Evolutionary conservation across 2,113 vertebrate genomes (phyloP).

Genomic region (Pseudois nayaur): DNA sequence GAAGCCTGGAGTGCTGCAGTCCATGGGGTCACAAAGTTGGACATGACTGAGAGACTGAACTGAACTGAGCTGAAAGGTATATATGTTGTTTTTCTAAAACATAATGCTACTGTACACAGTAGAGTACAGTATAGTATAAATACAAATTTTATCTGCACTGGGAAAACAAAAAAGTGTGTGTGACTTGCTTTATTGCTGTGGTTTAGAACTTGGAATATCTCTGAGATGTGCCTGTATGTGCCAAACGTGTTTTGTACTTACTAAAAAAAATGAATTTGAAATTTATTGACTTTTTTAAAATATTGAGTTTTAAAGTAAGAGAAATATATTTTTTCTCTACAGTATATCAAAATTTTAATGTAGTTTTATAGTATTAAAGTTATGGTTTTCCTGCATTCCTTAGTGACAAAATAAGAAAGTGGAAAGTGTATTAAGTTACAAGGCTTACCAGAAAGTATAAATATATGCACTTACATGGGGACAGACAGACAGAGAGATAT

Average conservation of each 20-base stretch:
- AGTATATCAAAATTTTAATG: neutral
- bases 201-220: neutral
- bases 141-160: neutral
- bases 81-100: neutral
- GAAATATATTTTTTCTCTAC: neutral
- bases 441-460: neutral
- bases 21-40: neutral
- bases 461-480: neutral
- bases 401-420: neutral
- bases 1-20: neutral
- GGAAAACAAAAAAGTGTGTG: neutral
- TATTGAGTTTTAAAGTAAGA: neutral
- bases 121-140: neutral
- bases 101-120: neutral
- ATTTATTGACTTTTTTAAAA: neutral
- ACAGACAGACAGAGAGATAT: neutral
- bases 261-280: neutral
- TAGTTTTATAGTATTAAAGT: neutral
- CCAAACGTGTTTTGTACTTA: neutral
- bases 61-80: neutral
- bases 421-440: neutral
- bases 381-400: neutral
- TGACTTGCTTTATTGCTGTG: neutral
- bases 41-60: rapidly evolving
- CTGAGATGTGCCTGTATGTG: neutral